Conservation (phyloP, 2,888 invertebrate species). For the Drosophila ustulata region DNA sequence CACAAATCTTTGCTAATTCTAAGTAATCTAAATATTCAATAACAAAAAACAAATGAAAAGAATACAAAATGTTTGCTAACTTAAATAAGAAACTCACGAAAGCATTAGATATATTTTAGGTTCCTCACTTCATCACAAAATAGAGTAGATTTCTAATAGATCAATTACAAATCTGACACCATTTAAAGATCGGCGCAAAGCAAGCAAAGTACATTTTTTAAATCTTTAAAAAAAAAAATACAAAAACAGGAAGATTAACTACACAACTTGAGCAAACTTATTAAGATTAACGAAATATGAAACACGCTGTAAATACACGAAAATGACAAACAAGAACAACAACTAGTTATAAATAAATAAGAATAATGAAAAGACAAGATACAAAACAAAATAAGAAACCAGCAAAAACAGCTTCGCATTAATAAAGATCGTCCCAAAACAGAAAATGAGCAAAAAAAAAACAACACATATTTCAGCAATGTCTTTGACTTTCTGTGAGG, state of each 20-base stretch:
- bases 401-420: slow-evolving; percentile 67
- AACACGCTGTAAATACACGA: slow-evolving; percentile 63
- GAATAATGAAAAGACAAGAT: slow-evolving; percentile 35
- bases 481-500: slow-evolving; percentile 17
- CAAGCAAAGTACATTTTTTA: slow-evolving; percentile 44
- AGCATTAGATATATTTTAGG: slow-evolving; percentile 31
- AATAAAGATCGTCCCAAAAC: slow-evolving; percentile 71
- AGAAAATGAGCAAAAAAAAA: slow-evolving; percentile 44
- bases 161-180: slow-evolving; percentile 42
- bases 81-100: slow-evolving; percentile 13
- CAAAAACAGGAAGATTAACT: slow-evolving; percentile 18
- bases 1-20: slow-evolving; percentile 15
- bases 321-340: slow-evolving; percentile 16
- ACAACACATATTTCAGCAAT: slow-evolving; percentile 6
- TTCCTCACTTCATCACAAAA: slow-evolving; percentile 52
- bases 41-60: neutral
- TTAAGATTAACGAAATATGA: slow-evolving; percentile 41
- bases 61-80: slow-evolving; percentile 20
- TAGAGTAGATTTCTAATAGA: slow-evolving; percentile 56
- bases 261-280: slow-evolving; percentile 41
- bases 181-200: slow-evolving; percentile 40
- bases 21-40: slow-evolving; percentile 16
- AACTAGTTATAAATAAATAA: slow-evolving; percentile 39
- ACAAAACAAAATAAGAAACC: slow-evolving; percentile 47
- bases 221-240: slow-evolving; percentile 9